Conservation (phyloP, 2,888 invertebrate genomes). For the Tipula lateralis region DNA sequence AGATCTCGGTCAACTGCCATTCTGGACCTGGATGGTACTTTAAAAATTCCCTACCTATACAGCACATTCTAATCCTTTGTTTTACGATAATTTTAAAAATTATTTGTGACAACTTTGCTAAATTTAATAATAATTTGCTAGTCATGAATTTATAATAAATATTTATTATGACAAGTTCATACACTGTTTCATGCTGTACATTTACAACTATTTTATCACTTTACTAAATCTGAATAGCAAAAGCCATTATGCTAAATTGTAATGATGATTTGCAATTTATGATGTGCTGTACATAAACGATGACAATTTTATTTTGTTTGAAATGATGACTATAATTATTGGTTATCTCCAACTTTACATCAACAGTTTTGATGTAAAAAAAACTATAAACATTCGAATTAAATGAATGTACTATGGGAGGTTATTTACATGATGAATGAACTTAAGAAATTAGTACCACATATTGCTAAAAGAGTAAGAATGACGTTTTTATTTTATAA, state of each 20-base stretch:
- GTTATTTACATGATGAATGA: too few relatives aligned
- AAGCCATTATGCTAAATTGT: not conserved
- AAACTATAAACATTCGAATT: not conserved
- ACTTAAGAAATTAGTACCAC: too few relatives aligned
- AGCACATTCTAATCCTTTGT: too few relatives aligned
- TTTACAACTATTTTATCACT: not conserved
- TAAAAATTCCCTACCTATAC: too few relatives aligned
- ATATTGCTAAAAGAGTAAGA: too few relatives aligned
- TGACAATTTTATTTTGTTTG: not conserved
- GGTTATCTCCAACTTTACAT: not conserved
- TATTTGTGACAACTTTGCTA: not conserved
- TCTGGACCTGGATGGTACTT: too few relatives aligned
- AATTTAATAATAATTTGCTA: not conserved
- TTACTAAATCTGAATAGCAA: not conserved
- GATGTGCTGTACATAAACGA: not conserved
- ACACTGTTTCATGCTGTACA: not conserved
- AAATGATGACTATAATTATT: not conserved
- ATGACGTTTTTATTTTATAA: too few relatives aligned
- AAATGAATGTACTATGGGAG: too few relatives aligned
- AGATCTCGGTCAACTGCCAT: too few relatives aligned
- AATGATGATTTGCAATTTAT: not conserved
- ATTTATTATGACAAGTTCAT: not conserved
- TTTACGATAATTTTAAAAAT: too few relatives aligned
- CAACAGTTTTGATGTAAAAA: not conserved
- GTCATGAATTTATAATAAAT: conserved; percentile 1